Evolutionary conservation across 1,140 invertebrate genomes (phyloP).

Genomic region (Cyclargus thomasi): DNA sequence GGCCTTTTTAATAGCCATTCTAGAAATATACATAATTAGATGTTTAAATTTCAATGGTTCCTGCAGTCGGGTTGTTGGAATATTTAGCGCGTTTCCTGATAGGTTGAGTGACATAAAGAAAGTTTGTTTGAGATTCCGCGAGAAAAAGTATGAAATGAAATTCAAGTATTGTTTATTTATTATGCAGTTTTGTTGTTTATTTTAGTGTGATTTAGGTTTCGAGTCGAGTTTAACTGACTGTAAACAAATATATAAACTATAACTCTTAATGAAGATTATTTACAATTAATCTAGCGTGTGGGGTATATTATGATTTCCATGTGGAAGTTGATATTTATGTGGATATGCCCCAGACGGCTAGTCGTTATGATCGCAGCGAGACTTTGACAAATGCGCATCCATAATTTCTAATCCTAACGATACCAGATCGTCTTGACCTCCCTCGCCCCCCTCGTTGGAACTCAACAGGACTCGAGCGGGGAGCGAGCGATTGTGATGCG

Average conservation of each 20-base stretch:
- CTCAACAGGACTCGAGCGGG: not conserved
- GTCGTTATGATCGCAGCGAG: not conserved
- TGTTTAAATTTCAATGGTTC: no score
- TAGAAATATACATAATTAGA: no score
- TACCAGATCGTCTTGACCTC: conserved; percentile 8
- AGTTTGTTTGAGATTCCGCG: no score
- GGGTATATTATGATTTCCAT: not conserved
- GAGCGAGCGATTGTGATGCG: conserved; percentile 9
- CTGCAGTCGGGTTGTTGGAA: no score
- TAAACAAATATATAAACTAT: not conserved
- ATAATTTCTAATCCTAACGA: conserved; percentile 18
- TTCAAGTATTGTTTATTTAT: no score
- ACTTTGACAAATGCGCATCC: conserved; percentile 20
- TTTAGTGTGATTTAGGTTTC: no score
- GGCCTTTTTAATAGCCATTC: no score
- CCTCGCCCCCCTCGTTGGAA: not conserved
- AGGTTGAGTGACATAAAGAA: no score
- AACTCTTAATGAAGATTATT: not conserved
- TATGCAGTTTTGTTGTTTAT: no score
- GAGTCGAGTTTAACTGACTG: no score
- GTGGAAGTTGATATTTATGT: conserved; percentile 12
- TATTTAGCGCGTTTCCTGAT: no score
- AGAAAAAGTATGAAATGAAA: no score
- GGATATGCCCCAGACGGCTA: conserved; percentile 11
- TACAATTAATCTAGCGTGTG: not conserved